These are phyloP conservation scores for Psix sp. DNA, from an alignment of 1,140 invertebrate genomes.

Conservation along the genomic window DNA sequence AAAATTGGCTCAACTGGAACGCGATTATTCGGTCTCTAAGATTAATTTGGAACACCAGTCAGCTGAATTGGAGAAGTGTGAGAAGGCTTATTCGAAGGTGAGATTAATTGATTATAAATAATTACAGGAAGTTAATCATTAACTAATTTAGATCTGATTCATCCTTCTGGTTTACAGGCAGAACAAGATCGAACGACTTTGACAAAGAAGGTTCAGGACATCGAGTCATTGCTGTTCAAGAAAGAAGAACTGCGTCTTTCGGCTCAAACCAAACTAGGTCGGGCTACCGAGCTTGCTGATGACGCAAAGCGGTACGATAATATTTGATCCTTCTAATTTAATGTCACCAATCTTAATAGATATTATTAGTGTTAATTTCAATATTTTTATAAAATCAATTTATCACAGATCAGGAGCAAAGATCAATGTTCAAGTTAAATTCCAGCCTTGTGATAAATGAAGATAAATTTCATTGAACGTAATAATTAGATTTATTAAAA, in stretches of 20 bases:
- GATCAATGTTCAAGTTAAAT: too few species aligned
- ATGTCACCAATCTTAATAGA: too few species aligned
- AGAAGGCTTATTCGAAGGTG: constrained; percentile 75
- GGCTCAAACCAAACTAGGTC: constrained; percentile 84
- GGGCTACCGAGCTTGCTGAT: constrained; percentile 88
- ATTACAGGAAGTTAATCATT: too few species aligned
- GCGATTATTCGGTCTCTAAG: constrained; percentile 82
- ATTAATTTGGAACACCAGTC: constrained; percentile 80
- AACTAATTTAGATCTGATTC: too few species aligned
- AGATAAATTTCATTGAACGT: too few species aligned
- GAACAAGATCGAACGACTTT: constrained; percentile 87
- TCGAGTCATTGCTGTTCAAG: constrained; percentile 87
- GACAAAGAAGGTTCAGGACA: constrained; percentile 86
- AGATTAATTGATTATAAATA: too few species aligned
- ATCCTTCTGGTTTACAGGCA: constrained; percentile 77
- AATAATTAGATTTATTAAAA: too few species aligned
- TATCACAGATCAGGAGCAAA: too few species aligned
- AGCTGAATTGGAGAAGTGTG: constrained; percentile 84
- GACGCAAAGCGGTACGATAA: constrained; percentile 86
- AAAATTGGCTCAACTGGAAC: constrained; percentile 83
- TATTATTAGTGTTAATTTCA: too few species aligned
- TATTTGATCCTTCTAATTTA: too few species aligned
- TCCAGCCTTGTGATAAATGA: too few species aligned
- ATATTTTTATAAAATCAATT: too few species aligned
- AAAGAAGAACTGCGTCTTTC: constrained; percentile 86